Evolutionary conservation across 2,113 vertebrate species (phyloP).

Genomic region (Pitta sordida): DNA sequence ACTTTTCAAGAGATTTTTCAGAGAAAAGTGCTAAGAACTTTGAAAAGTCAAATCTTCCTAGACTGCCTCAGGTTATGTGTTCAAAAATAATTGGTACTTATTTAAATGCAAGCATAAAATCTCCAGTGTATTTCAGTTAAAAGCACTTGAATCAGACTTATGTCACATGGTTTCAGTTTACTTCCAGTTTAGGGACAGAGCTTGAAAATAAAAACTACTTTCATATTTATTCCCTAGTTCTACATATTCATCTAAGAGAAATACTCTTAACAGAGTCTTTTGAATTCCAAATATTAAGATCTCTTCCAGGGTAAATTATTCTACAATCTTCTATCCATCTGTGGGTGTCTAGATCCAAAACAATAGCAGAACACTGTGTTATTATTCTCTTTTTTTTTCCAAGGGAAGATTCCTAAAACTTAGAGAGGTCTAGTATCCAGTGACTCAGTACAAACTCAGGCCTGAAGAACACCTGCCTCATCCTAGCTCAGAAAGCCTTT

Average conservation of each 20-base stretch:
- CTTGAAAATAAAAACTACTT: background rate
- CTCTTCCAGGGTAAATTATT: background rate
- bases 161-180: background rate
- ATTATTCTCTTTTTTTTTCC: background rate
- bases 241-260: background rate
- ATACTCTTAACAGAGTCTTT: background rate
- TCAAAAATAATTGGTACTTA: background rate
- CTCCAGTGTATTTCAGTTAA: background rate
- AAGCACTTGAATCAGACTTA: background rate
- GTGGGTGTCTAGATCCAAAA: background rate
- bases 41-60: background rate
- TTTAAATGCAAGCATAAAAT: background rate
- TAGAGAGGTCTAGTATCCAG: background rate
- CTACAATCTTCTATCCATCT: background rate
- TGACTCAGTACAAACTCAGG: background rate
- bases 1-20: background rate
- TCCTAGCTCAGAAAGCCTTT: background rate
- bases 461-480: background rate
- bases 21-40: background rate
- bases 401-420: background rate
- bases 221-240: background rate
- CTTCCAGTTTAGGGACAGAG: background rate
- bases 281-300: background rate
- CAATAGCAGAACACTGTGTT: background rate
- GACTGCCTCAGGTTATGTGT: background rate